Evolutionary conservation across 1,140 invertebrate genomes (phyloP).

Genomic region (Orchesella cincta): DNA sequence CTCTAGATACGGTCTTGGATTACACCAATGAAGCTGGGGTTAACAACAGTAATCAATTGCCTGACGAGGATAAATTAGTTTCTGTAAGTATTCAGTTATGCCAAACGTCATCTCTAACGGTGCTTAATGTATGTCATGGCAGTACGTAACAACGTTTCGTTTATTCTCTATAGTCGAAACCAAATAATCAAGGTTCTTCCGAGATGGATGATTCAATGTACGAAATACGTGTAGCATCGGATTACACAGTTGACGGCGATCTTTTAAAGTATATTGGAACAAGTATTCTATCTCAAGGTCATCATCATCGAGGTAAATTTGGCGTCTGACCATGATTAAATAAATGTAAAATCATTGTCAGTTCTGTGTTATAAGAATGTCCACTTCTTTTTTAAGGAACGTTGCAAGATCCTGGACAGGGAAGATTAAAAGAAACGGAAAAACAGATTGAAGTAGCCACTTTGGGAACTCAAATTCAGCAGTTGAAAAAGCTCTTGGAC

Average conservation of each 20-base stretch:
- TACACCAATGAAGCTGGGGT: no score
- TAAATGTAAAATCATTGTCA: neutral
- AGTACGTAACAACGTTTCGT: no score
- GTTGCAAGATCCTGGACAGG: neutral
- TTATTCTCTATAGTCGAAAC: no score
- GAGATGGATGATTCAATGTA: neutral
- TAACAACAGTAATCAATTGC: no score
- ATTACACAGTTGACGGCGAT: neutral
- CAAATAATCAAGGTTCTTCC: no score
- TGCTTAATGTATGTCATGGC: no score
- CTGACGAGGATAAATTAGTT: no score
- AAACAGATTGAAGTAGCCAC: constrained; percentile 6
- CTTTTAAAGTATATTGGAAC: constrained; percentile 14
- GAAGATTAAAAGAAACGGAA: neutral
- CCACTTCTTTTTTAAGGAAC: neutral
- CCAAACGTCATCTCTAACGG: no score
- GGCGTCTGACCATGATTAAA: neutral
- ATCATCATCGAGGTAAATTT: neutral
- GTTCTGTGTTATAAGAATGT: no score
- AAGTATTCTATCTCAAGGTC: neutral
- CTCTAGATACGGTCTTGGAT: no score
- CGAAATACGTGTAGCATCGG: neutral
- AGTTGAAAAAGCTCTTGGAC: neutral
- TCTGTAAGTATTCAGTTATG: no score
- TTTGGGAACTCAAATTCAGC: neutral